A percentile compares a stretch with the other conserved stretches of the same genome.
phyloP scores from a whole-genome alignment of 2,888 invertebrate genomes.

The Germaria angustata region DNA sequence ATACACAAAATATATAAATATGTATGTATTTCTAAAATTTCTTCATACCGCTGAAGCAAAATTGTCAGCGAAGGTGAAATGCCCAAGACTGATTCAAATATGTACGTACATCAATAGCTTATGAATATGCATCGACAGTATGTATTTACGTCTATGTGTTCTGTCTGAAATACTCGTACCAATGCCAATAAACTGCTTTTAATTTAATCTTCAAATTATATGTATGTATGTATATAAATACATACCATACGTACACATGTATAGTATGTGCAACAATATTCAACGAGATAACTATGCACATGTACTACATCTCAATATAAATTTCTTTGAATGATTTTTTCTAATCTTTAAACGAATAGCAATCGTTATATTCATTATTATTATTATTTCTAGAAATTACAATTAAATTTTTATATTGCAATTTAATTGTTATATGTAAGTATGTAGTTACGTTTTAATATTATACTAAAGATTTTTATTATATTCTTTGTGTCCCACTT shows the following conservation, averaged over 20 bases:
- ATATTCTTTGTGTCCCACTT: constrained; percentile 28
- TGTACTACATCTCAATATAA: not conserved
- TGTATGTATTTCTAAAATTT: not conserved
- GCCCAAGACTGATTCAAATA: no score
- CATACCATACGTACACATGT: not conserved
- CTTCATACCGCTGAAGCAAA: not conserved
- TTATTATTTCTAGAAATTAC: constrained; percentile 1
- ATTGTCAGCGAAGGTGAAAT: no score
- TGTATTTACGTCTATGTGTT: not conserved
- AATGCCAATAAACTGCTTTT: constrained; percentile 38
- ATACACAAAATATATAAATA: not conserved
- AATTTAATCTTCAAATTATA: constrained; percentile 15
- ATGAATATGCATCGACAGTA: no score
- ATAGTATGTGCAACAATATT: not conserved
- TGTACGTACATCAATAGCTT: not conserved
- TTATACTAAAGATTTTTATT: not conserved
- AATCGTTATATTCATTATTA: constrained; percentile 1
- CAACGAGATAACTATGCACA: no score
- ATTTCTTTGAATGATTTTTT: constrained; percentile 25
- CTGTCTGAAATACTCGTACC: not conserved
- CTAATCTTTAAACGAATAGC: constrained; percentile 7
- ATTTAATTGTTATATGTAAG: not conserved
- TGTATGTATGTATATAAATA: not conserved
- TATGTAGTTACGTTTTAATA: not conserved
- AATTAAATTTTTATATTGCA: constrained; percentile 5